Evolutionary conservation across 2,113 vertebrate species (phyloP).

Genomic region (Callaeas wilsoni): DNA sequence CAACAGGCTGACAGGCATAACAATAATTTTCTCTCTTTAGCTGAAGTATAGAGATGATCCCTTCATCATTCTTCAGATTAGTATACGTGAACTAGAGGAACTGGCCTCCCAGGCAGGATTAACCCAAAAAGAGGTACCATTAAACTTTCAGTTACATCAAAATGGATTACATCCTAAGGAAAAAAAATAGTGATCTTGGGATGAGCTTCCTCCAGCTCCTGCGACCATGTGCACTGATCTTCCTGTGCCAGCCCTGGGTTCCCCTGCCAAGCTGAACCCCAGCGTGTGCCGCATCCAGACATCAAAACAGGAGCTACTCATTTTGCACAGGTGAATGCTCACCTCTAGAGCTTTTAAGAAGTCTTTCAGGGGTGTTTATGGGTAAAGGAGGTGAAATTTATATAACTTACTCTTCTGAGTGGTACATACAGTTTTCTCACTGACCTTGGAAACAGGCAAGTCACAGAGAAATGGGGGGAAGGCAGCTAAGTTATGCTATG

Average conservation of each 20-base stretch:
- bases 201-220: background rate
- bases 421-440: background rate
- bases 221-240: rapidly evolving
- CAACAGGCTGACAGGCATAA: background rate
- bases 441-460: background rate
- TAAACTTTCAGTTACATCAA: background rate
- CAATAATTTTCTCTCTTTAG: background rate
- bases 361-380: background rate
- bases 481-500: background rate
- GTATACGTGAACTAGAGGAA: background rate
- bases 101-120: background rate
- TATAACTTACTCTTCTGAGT: background rate
- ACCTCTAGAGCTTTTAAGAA: background rate
- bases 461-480: background rate
- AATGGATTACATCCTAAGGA: background rate
- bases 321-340: background rate
- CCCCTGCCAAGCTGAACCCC: background rate
- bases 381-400: background rate
- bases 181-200: background rate
- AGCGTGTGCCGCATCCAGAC: rapidly evolving
- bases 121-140: background rate
- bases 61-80: background rate
- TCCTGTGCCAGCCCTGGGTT: background rate
- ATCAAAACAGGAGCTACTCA: background rate
- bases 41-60: background rate